phyloP scores from a whole-genome alignment of 2,797 vertebrate genomes.

The Pangasius larnaudii region DNA sequence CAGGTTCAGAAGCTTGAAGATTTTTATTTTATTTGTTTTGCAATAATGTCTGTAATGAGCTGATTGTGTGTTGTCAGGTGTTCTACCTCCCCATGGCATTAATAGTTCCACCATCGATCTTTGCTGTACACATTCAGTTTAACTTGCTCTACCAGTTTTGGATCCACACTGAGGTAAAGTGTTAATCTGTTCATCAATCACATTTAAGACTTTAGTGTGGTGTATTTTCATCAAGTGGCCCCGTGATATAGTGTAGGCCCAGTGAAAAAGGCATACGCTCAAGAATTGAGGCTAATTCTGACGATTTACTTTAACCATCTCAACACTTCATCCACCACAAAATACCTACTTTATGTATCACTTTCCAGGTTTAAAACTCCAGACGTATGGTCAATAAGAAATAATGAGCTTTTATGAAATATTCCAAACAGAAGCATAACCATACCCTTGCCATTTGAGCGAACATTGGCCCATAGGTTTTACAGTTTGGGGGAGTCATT shows the following conservation, averaged over 20 bases:
- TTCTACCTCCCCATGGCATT: constrained; percentile 91
- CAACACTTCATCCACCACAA: neutral
- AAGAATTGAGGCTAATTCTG: neutral
- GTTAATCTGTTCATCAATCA: neutral
- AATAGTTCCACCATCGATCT: constrained; percentile 85
- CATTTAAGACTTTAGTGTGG: neutral
- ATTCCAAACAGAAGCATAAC: constrained; percentile 80
- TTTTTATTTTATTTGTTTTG: neutral
- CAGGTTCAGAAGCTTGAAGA: neutral
- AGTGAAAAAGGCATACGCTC: neutral
- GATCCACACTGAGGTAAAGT: constrained; percentile 94
- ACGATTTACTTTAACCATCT: neutral
- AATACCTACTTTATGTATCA: neutral
- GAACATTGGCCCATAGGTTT: constrained; percentile 69
- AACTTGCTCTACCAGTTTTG: constrained; percentile 97
- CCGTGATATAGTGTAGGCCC: neutral
- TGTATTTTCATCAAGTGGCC: neutral
- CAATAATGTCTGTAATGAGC: neutral
- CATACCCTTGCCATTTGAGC: constrained; percentile 67
- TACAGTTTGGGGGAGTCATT: constrained; percentile 70
- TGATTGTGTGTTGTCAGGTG: constrained; percentile 71
- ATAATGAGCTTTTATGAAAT: constrained; percentile 80
- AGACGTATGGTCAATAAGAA: constrained; percentile 74
- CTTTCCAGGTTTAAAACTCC: constrained; percentile 18
- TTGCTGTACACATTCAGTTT: constrained; percentile 89